A percentile compares a stretch with the other conserved stretches of the same genome.
Conservation (phyloP, 2,888 invertebrate species). For the Orchesella flavescens region DNA sequence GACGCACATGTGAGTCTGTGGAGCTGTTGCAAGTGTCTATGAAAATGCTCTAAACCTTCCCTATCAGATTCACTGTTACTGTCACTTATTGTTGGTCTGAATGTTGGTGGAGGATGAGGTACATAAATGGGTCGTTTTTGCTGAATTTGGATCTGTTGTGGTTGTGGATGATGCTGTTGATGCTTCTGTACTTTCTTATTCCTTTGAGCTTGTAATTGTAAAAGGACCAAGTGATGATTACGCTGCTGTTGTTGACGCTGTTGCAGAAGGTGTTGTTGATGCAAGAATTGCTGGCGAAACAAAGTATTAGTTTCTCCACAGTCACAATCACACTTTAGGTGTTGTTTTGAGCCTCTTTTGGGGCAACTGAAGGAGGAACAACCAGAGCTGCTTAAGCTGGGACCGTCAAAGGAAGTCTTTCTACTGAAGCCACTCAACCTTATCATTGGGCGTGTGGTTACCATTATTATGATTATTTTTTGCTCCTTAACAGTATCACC, state of each 20-base stretch:
- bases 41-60: conserved; percentile 52
- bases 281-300: conserved; percentile 51
- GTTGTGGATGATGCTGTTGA: neutral
- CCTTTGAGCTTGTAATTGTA: conserved; percentile 45
- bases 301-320: conserved; percentile 43
- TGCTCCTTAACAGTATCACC: conserved; percentile 33
- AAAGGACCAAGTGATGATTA: conserved; percentile 38
- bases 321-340: conserved; percentile 56
- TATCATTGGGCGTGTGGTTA: conserved; percentile 61
- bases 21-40: conserved; percentile 53
- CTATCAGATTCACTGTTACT: conserved; percentile 56
- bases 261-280: conserved; percentile 35
- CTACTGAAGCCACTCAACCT: conserved; percentile 58
- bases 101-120: conserved; percentile 39
- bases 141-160: neutral
- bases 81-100: conserved; percentile 41
- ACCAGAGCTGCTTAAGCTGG: conserved; percentile 53
- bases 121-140: conserved; percentile 33
- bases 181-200: conserved; percentile 27
- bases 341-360: conserved; percentile 52
- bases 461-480: conserved; percentile 56
- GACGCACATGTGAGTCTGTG: conserved; percentile 48
- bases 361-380: conserved; percentile 54
- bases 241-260: conserved; percentile 33
- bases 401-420: conserved; percentile 62